Evolutionary conservation across 2,888 invertebrate species (phyloP).

Genomic region (Leptogaster cylindrica): DNA sequence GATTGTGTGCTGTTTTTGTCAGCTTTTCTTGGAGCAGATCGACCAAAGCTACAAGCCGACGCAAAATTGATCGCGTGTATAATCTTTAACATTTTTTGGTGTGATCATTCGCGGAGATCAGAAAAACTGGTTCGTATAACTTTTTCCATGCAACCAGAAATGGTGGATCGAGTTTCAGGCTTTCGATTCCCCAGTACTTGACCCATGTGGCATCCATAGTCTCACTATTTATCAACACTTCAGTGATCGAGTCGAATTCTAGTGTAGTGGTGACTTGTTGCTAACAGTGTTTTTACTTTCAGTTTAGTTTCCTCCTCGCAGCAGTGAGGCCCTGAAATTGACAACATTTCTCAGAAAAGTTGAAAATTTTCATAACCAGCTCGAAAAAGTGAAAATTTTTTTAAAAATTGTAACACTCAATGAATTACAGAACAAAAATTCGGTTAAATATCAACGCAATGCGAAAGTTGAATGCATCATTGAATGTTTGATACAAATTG

Average conservation of each 20-base stretch:
- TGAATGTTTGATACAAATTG: too few relatives aligned
- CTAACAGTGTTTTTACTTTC: conserved; percentile 30
- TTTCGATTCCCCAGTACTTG: conserved; percentile 15
- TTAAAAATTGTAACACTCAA: too few relatives aligned
- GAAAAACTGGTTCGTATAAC: background rate
- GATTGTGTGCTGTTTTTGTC: too few relatives aligned
- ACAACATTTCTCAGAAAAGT: conserved; percentile 16
- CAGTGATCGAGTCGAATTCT: background rate
- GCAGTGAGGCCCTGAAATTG: background rate
- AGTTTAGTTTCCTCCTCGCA: conserved; percentile 13
- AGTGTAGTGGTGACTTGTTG: conserved; percentile 20
- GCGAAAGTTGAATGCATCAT: too few relatives aligned
- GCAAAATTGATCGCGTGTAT: conserved; percentile 30
- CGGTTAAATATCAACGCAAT: too few relatives aligned
- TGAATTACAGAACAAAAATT: too few relatives aligned
- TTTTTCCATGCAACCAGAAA: background rate
- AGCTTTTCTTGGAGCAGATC: background rate
- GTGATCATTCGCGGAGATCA: conserved; percentile 12
- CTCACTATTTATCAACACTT: conserved; percentile 11
- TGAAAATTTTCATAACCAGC: background rate
- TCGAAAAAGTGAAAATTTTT: too few relatives aligned
- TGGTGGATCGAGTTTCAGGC: conserved; percentile 15
- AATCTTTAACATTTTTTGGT: conserved; percentile 16
- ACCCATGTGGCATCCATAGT: background rate
- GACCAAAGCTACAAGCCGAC: background rate